Percentiles rank a stretch among this genome's conserved stretches.
These are phyloP conservation scores for Lucifuga dentata DNA, from an alignment of 2,113 vertebrate genomes.

Conservation along the genomic window DNA sequence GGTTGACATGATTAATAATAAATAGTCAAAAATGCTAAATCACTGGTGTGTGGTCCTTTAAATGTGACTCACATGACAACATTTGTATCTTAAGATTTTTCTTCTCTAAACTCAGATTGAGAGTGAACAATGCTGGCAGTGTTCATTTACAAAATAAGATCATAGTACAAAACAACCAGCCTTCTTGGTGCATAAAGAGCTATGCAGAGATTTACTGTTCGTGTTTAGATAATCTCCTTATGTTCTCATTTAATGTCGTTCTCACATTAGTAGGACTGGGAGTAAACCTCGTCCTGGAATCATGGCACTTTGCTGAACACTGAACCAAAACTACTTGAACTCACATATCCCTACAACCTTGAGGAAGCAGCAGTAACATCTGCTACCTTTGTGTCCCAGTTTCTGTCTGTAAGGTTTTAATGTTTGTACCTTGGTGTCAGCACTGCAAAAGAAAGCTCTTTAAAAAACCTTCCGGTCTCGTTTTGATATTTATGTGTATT, in stretches of 20 bases:
- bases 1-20: too few species aligned
- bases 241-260: constrained; percentile 31
- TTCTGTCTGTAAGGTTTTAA: too few species aligned
- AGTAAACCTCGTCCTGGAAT: constrained; percentile 9
- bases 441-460: too few species aligned
- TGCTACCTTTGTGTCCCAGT: too few species aligned
- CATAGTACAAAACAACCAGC: constrained; percentile 25
- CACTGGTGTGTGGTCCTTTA: not conserved
- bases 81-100: not conserved
- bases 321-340: not conserved
- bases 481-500: too few species aligned
- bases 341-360: too few species aligned
- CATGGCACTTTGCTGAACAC: not conserved
- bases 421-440: too few species aligned
- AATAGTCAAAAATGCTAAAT: not conserved
- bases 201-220: constrained; percentile 46
- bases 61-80: constrained; percentile 16
- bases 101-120: too few species aligned
- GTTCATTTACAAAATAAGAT: constrained; percentile 44
- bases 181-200: constrained; percentile 31
- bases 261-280: constrained; percentile 6
- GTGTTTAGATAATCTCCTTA: constrained; percentile 62
- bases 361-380: too few species aligned
- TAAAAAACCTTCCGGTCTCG: too few species aligned
- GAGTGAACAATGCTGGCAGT: constrained; percentile 39